Percentiles rank a stretch among this genome's conserved stretches.
These are phyloP conservation scores for Coecobrya sp. DNA, from an alignment of 2,888 invertebrate species.

Conservation along the genomic window DNA sequence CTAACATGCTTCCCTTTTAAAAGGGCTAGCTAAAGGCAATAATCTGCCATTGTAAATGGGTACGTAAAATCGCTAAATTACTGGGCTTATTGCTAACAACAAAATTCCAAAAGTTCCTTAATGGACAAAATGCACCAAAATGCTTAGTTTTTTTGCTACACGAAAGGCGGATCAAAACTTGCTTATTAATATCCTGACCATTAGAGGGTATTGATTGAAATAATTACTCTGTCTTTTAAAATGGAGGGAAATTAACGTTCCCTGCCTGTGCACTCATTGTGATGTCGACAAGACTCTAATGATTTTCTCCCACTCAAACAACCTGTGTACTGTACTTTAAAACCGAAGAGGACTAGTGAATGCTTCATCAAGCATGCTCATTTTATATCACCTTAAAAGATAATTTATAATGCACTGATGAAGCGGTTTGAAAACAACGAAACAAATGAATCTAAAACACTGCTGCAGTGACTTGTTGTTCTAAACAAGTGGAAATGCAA, in stretches of 20 bases:
- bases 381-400: neutral
- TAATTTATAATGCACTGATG: neutral
- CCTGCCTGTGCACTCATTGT: neutral
- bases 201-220: neutral
- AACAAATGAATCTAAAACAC: too few species aligned
- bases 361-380: neutral
- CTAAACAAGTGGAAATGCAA: neutral
- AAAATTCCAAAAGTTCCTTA: neutral
- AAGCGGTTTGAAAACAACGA: too few species aligned
- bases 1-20: neutral
- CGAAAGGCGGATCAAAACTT: neutral
- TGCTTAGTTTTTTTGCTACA: neutral
- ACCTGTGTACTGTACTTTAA: too few species aligned
- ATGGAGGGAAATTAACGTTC: neutral
- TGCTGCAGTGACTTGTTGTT: neutral
- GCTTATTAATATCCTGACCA: neutral
- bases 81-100: neutral
- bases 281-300: neutral
- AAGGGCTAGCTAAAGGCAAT: neutral
- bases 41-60: neutral
- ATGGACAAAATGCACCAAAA: neutral
- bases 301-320: conserved; percentile 21
- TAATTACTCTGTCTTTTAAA: neutral
- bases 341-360: too few species aligned
- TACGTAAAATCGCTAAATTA: neutral